A percentile compares a stretch with the other conserved stretches of the same genome.
These are phyloP conservation scores for Ophioderma brevispina DNA, from an alignment of 35 echinoderm and acorn worm genomes.

Conservation along the genomic window DNA sequence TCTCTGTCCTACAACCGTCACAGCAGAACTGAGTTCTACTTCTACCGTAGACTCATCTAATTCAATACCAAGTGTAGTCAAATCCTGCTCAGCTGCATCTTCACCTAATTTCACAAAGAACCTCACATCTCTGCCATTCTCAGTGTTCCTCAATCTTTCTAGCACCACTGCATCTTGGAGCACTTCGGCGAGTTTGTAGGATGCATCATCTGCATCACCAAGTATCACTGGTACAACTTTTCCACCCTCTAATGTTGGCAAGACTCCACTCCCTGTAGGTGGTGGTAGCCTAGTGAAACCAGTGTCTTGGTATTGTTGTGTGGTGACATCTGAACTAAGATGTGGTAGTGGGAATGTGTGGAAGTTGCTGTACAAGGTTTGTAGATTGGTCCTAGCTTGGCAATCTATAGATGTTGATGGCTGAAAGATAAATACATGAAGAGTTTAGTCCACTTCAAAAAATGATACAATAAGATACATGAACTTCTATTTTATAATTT, in stretches of 20 bases:
- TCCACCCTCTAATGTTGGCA: conserved; percentile 36
- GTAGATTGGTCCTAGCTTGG: conserved; percentile 43
- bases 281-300: conserved; percentile 60
- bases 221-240: conserved; percentile 51
- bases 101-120: conserved; percentile 78
- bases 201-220: conserved; percentile 22
- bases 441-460: not conserved
- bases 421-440: conserved; percentile 34
- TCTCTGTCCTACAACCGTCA: conserved; percentile 12
- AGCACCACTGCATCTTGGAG: conserved; percentile 75
- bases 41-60: conserved; percentile 32
- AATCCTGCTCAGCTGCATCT: conserved; percentile 42
- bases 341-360: conserved; percentile 64
- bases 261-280: conserved; percentile 43
- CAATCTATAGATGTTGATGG: conserved; percentile 42
- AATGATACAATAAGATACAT: not conserved
- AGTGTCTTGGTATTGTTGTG: not conserved
- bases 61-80: conserved; percentile 50
- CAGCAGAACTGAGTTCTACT: conserved; percentile 12
- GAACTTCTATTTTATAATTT: too few relatives aligned
- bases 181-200: conserved; percentile 60
- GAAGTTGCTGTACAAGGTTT: conserved; percentile 62
- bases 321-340: conserved; percentile 10
- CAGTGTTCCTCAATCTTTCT: conserved; percentile 56
- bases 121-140: conserved; percentile 56